phyloP scores from a whole-genome alignment of 2,113 vertebrate species.

The Pungitius pungitius region DNA sequence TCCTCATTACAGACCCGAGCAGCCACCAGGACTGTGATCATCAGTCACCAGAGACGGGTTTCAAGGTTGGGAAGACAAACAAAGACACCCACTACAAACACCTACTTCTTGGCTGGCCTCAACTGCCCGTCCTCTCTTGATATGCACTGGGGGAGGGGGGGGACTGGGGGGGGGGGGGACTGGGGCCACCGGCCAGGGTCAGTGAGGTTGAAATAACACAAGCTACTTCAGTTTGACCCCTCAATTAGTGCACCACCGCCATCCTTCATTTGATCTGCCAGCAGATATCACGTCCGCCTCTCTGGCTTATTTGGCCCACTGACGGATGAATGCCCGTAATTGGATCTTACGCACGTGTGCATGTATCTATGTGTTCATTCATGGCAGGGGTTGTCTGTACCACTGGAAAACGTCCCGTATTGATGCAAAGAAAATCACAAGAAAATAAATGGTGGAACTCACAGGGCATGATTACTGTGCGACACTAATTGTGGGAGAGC shows the following conservation, averaged over 20 bases:
- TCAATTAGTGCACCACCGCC: slow-evolving; percentile 58
- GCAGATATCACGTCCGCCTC: slow-evolving; percentile 52
- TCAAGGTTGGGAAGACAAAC: slow-evolving; percentile 73
- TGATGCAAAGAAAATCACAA: not conserved
- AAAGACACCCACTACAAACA: slow-evolving; percentile 72
- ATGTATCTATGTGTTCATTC: not conserved
- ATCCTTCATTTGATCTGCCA: slow-evolving; percentile 75
- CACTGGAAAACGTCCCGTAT: not conserved
- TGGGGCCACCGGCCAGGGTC: slow-evolving; percentile 66
- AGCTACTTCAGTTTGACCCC: slow-evolving; percentile 73
- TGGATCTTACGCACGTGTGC: not conserved
- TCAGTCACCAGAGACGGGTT: slow-evolving; percentile 73
- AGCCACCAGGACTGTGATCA: slow-evolving; percentile 58
- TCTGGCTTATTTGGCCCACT: slow-evolving; percentile 28
- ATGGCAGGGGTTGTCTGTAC: not conserved
- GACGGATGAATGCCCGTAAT: slow-evolving; percentile 31
- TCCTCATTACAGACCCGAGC: slow-evolving; percentile 57
- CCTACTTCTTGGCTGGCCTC: slow-evolving; percentile 38
- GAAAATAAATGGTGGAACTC: not conserved
- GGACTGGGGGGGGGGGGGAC: too few relatives aligned
- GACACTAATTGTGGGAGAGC: not conserved
- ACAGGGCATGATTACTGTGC: not conserved
- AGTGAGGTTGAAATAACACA: slow-evolving; percentile 77
- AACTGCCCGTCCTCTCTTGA: slow-evolving; percentile 42
- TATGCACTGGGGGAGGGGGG: slow-evolving; percentile 44